Conservation (phyloP, 2,113 vertebrate genomes). For the Spea multiplicata region DNA sequence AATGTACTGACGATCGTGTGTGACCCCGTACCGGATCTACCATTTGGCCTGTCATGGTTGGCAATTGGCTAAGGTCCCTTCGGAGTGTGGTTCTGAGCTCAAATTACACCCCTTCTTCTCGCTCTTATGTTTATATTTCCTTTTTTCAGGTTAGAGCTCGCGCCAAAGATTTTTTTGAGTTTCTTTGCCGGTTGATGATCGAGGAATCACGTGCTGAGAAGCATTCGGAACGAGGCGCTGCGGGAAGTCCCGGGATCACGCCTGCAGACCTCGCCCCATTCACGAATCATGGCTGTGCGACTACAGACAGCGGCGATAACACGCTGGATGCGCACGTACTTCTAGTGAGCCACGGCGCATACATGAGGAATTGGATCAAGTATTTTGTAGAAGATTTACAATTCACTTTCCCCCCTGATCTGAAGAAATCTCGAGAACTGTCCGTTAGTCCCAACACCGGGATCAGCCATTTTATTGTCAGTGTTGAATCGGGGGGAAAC, state of each 20-base stretch:
- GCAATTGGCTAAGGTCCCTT: too few relatives aligned
- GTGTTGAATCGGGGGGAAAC: slow-evolving; percentile 57
- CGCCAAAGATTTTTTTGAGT: slow-evolving; percentile 81
- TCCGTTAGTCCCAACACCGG: slow-evolving; percentile 89
- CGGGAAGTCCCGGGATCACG: slow-evolving; percentile 47
- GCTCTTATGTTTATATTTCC: slow-evolving; percentile 11
- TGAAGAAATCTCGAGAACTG: slow-evolving; percentile 70
- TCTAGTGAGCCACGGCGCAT: slow-evolving; percentile 89
- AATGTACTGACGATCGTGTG: not conserved
- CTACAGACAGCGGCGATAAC: slow-evolving; percentile 11
- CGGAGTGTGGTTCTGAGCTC: too few relatives aligned
- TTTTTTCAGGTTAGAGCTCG: slow-evolving; percentile 77
- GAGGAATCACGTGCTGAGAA: slow-evolving; percentile 51
- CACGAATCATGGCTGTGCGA: slow-evolving; percentile 32
- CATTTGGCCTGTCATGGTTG: not conserved
- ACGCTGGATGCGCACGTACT: slow-evolving; percentile 67
- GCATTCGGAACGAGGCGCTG: not conserved
- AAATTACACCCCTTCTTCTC: not conserved
- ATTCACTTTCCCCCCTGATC: slow-evolving; percentile 69
- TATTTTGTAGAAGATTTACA: slow-evolving; percentile 82
- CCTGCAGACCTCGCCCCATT: slow-evolving; percentile 54
- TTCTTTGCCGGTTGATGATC: slow-evolving; percentile 74
- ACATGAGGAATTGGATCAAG: slow-evolving; percentile 77
- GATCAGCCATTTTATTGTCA: slow-evolving; percentile 81
- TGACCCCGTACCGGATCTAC: not conserved